These are phyloP conservation scores for Ciconia nigra DNA, from an alignment of 2,797 vertebrate genomes.

Conservation along the genomic window DNA sequence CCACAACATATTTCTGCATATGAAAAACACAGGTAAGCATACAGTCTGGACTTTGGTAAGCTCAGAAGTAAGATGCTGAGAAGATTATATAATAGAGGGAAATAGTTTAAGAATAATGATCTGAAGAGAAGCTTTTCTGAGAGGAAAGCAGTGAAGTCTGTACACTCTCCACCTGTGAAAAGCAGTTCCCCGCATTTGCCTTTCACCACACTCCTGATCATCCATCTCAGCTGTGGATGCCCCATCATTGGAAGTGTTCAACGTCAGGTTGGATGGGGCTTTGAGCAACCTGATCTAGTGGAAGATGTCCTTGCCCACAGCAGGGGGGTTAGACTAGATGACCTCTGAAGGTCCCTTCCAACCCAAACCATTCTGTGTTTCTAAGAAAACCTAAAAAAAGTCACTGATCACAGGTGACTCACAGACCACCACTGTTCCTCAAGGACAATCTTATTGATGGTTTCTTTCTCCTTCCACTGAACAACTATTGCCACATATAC, in stretches of 20 bases:
- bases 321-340: neutral
- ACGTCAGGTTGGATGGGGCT: neutral
- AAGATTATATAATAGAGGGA: neutral
- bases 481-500: neutral
- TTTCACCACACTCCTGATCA: neutral
- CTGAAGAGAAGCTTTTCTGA: neutral
- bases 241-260: neutral
- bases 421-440: neutral
- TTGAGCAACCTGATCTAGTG: neutral
- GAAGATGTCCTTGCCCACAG: neutral
- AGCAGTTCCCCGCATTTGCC: neutral
- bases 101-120: neutral
- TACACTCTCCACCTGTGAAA: neutral
- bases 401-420: neutral
- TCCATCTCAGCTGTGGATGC: neutral
- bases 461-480: neutral
- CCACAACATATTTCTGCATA: neutral
- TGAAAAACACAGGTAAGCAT: neutral
- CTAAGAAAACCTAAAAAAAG: neutral
- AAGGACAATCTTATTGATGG: neutral
- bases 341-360: neutral
- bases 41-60: neutral
- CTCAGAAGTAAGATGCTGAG: neutral
- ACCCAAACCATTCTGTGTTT: neutral
- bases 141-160: neutral